Conservation (phyloP, 2,888 invertebrate species). For the Pandemis heparana region DNA sequence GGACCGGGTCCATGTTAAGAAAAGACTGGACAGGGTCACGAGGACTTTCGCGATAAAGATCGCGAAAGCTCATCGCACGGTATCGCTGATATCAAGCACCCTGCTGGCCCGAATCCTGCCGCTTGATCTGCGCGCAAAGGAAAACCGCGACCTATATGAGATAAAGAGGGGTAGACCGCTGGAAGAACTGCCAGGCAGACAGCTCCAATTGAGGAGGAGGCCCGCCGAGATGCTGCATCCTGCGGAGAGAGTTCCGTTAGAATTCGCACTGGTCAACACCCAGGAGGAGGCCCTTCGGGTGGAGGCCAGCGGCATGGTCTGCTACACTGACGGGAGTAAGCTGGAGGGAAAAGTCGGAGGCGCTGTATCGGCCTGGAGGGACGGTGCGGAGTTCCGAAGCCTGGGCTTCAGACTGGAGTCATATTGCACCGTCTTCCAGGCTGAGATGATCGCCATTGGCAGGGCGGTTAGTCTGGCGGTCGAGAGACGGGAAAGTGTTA, state of each 20-base stretch:
- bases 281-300: neutral
- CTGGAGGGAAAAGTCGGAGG: neutral
- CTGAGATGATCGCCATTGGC: neutral
- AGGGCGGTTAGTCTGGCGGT: neutral
- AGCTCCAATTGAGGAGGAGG: accelerated
- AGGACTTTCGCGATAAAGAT: slow-evolving; percentile 8
- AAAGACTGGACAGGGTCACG: slow-evolving; percentile 1
- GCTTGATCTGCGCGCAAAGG: slow-evolving; percentile 2
- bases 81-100: slow-evolving; percentile 13
- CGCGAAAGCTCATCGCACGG: neutral
- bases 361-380: neutral
- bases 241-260: accelerated
- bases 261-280: neutral
- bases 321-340: neutral
- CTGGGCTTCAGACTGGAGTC: neutral
- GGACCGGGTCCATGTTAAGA: neutral
- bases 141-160: neutral
- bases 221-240: neutral
- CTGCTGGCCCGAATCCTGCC: slow-evolving; percentile 30
- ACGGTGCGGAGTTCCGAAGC: neutral
- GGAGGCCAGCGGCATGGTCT: neutral
- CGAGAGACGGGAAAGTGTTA: no score
- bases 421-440: neutral
- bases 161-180: neutral
- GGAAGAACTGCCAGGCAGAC: neutral